These are phyloP conservation scores for Emydura subglobosa DNA, from an alignment of 2,113 vertebrate genomes.

Conservation along the genomic window DNA sequence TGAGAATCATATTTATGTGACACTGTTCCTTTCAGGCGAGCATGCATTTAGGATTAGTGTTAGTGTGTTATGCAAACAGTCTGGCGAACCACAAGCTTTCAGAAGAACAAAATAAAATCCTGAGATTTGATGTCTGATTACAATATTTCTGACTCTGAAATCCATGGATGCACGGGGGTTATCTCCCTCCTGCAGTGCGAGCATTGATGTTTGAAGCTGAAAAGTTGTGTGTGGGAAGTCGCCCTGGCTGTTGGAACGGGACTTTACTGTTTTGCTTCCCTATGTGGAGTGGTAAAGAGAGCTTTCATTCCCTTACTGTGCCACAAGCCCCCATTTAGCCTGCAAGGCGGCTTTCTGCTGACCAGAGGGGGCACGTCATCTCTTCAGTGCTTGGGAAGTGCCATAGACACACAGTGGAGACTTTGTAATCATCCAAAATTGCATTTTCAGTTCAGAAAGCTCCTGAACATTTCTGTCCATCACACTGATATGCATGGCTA, in stretches of 20 bases:
- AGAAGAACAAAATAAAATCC: neutral
- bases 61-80: neutral
- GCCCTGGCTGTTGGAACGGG: neutral
- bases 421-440: neutral
- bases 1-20: neutral
- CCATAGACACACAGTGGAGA: neutral
- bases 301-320: neutral
- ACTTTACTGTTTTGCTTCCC: neutral
- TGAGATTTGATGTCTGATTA: neutral
- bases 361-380: neutral
- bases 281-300: neutral
- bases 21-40: neutral
- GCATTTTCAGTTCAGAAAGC: neutral
- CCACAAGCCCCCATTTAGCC: fast-evolving
- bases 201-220: neutral
- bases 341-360: neutral
- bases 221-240: neutral
- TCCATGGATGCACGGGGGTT: neutral
- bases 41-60: neutral
- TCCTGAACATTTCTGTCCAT: neutral
- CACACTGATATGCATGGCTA: neutral
- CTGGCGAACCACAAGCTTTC: neutral
- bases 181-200: neutral
- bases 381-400: neutral
- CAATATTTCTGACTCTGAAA: neutral